Percentiles rank a stretch among this genome's conserved stretches.
These are phyloP conservation scores for Bugula neritina DNA, from an alignment of 2,888 invertebrate genomes.

Conservation along the genomic window DNA sequence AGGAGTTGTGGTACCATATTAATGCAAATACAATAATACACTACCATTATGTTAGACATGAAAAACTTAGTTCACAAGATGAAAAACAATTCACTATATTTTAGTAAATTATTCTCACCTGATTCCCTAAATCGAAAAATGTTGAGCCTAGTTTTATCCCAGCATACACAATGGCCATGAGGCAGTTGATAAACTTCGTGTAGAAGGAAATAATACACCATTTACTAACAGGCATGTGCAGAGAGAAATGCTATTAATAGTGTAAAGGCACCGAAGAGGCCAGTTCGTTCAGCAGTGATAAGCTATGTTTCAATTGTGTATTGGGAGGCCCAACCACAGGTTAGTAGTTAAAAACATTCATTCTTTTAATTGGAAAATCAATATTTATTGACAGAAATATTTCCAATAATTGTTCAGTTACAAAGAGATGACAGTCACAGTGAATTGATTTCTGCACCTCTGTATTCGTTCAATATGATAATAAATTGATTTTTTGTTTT, in stretches of 20 bases:
- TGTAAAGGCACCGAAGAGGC: not conserved
- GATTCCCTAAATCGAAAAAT: not conserved
- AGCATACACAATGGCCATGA: not conserved
- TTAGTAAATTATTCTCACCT: not conserved
- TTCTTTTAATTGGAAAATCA: slow-evolving; percentile 11
- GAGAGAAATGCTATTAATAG: too few relatives aligned
- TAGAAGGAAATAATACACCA: too few relatives aligned
- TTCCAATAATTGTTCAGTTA: not conserved
- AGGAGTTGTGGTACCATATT: too few relatives aligned
- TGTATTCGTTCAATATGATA: not conserved
- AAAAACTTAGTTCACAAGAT: too few relatives aligned
- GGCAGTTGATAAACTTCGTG: too few relatives aligned
- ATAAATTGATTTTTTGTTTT: not conserved
- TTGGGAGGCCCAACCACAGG: not conserved
- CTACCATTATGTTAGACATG: too few relatives aligned
- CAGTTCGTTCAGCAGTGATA: not conserved
- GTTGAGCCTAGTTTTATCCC: not conserved
- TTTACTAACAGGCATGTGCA: too few relatives aligned
- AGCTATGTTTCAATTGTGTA: not conserved
- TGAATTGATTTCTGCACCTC: not conserved
- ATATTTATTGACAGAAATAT: slow-evolving; percentile 4
- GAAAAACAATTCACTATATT: not conserved
- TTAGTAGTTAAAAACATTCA: not conserved
- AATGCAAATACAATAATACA: too few relatives aligned
- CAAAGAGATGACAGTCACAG: not conserved